Evolutionary conservation across 2,113 vertebrate species (phyloP).

Genomic region (Cepphus grylle): DNA sequence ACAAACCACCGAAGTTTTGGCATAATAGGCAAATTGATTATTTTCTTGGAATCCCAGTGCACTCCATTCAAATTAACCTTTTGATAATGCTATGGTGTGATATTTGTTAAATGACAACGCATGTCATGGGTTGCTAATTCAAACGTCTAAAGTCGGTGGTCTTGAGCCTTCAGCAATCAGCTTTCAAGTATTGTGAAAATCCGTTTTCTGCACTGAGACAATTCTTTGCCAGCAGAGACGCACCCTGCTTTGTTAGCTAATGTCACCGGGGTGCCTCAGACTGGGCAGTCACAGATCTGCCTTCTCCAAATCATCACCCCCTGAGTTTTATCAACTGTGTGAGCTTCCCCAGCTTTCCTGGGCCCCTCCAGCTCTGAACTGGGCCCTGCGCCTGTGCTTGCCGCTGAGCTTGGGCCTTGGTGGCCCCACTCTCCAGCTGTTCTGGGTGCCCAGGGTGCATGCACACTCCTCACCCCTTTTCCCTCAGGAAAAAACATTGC

Average conservation of each 20-base stretch:
- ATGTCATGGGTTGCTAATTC: neutral
- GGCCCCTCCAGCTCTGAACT: neutral
- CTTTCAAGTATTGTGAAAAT: neutral
- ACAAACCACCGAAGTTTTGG: neutral
- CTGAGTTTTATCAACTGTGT: fast-evolving
- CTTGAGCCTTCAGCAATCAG: neutral
- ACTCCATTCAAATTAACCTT: neutral
- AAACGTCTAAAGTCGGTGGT: neutral
- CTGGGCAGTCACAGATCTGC: too few species aligned
- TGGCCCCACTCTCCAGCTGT: neutral
- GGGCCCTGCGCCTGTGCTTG: neutral
- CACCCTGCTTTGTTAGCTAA: neutral
- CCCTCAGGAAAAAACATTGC: neutral
- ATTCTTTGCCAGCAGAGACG: neutral
- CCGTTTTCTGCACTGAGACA: neutral
- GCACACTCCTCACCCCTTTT: neutral
- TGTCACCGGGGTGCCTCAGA: neutral
- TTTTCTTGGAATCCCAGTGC: neutral
- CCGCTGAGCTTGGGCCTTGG: neutral
- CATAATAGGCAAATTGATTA: neutral
- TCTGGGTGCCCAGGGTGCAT: neutral
- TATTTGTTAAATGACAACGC: neutral
- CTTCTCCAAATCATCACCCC: neutral
- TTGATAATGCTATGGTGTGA: neutral
- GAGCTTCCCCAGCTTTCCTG: neutral